These are phyloP conservation scores for Paratrypauchen microcephalus DNA, from an alignment of 2,797 vertebrate genomes.

Conservation along the genomic window DNA sequence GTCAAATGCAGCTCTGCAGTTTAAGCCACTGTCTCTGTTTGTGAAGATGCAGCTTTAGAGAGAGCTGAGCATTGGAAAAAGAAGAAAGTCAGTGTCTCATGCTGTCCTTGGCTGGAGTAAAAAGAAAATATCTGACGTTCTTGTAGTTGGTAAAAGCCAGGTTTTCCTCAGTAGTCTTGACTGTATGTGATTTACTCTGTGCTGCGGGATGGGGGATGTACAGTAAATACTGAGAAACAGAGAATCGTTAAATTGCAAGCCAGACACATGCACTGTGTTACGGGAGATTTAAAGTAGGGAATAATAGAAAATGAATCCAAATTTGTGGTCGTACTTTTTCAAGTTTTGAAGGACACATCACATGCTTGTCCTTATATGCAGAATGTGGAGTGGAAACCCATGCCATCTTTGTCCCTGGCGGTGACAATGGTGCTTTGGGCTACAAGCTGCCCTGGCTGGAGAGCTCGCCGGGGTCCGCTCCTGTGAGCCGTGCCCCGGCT, in stretches of 20 bases:
- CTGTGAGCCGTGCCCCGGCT: constrained; percentile 72
- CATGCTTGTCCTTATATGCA: background rate
- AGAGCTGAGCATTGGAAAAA: background rate
- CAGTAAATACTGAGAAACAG: background rate
- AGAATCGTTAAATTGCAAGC: background rate
- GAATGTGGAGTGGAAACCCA: constrained; percentile 1
- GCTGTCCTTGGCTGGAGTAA: background rate
- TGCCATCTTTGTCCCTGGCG: constrained; percentile 42
- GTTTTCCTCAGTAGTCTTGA: background rate
- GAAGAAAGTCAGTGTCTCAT: background rate
- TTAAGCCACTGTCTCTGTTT: background rate
- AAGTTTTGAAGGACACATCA: background rate
- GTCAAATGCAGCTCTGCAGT: background rate
- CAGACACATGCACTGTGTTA: background rate
- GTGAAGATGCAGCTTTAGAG: background rate
- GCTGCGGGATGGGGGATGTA: background rate
- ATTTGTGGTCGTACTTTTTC: background rate
- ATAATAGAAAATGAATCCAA: background rate
- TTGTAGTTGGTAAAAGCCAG: constrained; percentile 6
- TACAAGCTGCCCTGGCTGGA: constrained; percentile 54
- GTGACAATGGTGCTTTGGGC: constrained; percentile 46
- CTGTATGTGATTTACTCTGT: background rate
- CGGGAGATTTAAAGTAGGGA: background rate
- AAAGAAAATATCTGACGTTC: background rate
- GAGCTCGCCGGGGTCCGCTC: constrained; percentile 62